These are phyloP conservation scores for Harpagifer antarcticus DNA, from an alignment of 2,797 vertebrate species.

Conservation along the genomic window DNA sequence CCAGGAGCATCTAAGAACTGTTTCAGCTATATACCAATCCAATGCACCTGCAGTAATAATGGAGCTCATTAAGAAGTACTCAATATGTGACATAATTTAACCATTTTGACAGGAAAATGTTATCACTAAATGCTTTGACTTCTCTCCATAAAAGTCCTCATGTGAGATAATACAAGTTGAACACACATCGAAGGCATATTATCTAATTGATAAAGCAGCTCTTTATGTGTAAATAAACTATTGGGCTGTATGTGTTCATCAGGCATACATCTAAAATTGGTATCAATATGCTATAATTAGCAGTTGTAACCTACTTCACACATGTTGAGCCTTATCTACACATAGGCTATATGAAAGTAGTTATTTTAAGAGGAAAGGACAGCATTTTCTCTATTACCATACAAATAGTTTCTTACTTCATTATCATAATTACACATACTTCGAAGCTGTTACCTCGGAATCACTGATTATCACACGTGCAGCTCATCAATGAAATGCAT, in stretches of 20 bases:
- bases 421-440: background rate
- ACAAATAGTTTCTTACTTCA: background rate
- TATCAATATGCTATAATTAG: background rate
- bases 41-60: background rate
- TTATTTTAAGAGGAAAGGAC: background rate
- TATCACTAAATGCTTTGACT: background rate
- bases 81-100: background rate
- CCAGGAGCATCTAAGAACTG: background rate
- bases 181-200: background rate
- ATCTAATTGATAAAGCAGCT: no score
- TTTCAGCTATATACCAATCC: background rate
- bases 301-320: no score
- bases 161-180: background rate
- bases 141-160: background rate
- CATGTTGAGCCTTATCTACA: background rate
- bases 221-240: no score
- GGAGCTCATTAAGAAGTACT: background rate
- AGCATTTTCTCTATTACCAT: background rate
- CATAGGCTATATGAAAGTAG: background rate
- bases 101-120: background rate
- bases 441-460: background rate
- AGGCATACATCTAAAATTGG: background rate
- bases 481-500: slow-evolving; percentile 1
- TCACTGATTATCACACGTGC: background rate
- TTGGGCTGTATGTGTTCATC: no score